Evolutionary conservation across 1,140 invertebrate species (phyloP).

Genomic region (Drosophila watanabei): DNA sequence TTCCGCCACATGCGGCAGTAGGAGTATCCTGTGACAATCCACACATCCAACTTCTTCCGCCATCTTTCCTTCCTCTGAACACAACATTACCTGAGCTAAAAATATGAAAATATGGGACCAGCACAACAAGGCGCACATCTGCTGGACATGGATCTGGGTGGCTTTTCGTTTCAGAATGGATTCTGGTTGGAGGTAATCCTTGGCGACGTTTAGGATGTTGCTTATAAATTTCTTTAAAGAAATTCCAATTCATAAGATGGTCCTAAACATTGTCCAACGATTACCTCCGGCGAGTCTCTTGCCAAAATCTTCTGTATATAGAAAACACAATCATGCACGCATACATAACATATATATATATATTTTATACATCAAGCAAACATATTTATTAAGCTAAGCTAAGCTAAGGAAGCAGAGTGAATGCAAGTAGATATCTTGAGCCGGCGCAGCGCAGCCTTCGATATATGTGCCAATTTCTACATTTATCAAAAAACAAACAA

Average conservation of each 20-base stretch:
- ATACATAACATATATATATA: conserved; percentile 31
- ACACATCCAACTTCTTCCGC: conserved; percentile 23
- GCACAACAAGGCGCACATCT: conserved; percentile 48
- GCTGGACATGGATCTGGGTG: conserved; percentile 49
- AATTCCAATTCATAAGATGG: neutral
- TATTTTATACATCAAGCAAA: conserved; percentile 50
- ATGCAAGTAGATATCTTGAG: conserved; percentile 67
- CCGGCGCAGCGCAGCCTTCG: conserved; percentile 77
- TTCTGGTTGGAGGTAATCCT: neutral
- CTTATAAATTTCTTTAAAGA: neutral
- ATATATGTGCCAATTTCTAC: conserved; percentile 81
- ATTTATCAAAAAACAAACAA: conserved; percentile 48
- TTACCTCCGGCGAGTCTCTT: neutral
- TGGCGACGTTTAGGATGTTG: neutral
- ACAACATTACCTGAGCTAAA: conserved; percentile 69
- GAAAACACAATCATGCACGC: conserved; percentile 31
- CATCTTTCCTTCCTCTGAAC: conserved; percentile 14
- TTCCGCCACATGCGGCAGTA: conserved; percentile 74
- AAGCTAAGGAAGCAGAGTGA: conserved; percentile 27
- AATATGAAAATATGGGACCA: conserved; percentile 58
- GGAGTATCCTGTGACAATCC: conserved; percentile 51
- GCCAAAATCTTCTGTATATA: conserved; percentile 30
- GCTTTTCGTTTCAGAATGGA: conserved; percentile 37
- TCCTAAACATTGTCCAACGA: neutral
- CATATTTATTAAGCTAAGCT: conserved; percentile 56